Base-by-base conservation (phyloP, 2,888 invertebrate genomes). In the Protodeltote pygarga region DNA sequence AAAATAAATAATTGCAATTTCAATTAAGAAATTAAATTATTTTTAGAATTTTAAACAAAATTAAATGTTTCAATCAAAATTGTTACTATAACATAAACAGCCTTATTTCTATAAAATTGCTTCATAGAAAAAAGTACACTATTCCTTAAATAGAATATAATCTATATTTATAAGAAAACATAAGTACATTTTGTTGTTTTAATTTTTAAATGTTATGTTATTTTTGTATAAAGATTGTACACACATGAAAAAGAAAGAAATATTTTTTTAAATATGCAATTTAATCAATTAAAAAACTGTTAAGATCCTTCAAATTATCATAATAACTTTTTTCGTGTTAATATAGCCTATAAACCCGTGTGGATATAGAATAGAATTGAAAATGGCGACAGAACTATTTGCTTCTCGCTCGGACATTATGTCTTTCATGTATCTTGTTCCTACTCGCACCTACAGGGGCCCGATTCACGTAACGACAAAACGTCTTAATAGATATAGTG, bases 171-270 rank as follows among this genome's bases (percentile, higher is more conserved):
- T 28, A 35, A 21, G 10, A 3, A 5, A 9, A 24, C 17, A 27
- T 11, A 49, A 38, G 54, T 62, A 53, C 63, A 69, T 62, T 59
- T 5, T 65, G 65, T 65, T 67, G 65, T 67, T 52, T 64, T 71
- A 27, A 39, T 45, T 64, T 44, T 14, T 11, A 51, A 53, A 57
- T 35, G 55, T 59, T 68, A 60, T 62, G 63, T 61, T 66, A 58
- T 57, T 39, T 59, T 48, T 46, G 25, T 28, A 8, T 70, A 61
- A 69, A 50, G 66, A 71, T 64, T 50, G 71, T 65, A 59, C 64
- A 68, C 62, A 54, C 28, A 23, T 20, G 31, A 45, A 8, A n/a
- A n/a, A n/a, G n/a, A n/a, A 25, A 31, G 11, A 10, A 38, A 52
- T 44, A 52, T 60, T 60, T 51, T 52, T 21, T 11, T 21, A 39